phyloP scores from a whole-genome alignment of 1,140 invertebrate species.

The Leptopilina boulardi region DNA sequence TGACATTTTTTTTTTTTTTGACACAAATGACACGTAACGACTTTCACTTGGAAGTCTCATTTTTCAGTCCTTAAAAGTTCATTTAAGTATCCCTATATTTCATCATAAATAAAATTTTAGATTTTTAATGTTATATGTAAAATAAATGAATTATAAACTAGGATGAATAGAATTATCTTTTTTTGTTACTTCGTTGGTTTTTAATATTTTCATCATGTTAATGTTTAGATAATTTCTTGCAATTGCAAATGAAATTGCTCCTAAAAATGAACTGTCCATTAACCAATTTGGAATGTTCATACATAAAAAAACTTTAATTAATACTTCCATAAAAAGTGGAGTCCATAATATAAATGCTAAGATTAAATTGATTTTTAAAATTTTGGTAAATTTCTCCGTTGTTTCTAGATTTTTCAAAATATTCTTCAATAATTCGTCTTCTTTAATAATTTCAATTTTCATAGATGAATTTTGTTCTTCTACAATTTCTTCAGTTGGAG shows the following conservation, averaged over 20 bases:
- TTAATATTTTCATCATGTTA: constrained; percentile 53
- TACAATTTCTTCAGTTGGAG: not conserved
- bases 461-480: not conserved
- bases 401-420: constrained; percentile 12
- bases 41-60: not conserved
- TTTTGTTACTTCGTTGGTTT: constrained; percentile 8
- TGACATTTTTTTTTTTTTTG: not conserved
- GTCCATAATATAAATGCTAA: constrained; percentile 58
- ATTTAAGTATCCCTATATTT: not conserved
- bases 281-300: constrained; percentile 52
- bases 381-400: constrained; percentile 40
- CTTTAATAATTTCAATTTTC: not conserved
- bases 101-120: constrained; percentile 5
- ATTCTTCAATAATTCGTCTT: constrained; percentile 23
- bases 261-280: constrained; percentile 49
- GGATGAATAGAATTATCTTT: constrained; percentile 60
- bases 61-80: not conserved
- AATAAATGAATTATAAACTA: constrained; percentile 35
- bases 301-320: constrained; percentile 56
- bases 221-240: constrained; percentile 60
- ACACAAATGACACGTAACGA: not conserved
- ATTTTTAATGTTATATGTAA: not conserved
- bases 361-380: constrained; percentile 49
- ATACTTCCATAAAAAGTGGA: constrained; percentile 54
- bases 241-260: constrained; percentile 47